These are phyloP conservation scores for Caenorhabditis inopinata DNA, from an alignment of 1,140 invertebrate species.

Conservation along the genomic window DNA sequence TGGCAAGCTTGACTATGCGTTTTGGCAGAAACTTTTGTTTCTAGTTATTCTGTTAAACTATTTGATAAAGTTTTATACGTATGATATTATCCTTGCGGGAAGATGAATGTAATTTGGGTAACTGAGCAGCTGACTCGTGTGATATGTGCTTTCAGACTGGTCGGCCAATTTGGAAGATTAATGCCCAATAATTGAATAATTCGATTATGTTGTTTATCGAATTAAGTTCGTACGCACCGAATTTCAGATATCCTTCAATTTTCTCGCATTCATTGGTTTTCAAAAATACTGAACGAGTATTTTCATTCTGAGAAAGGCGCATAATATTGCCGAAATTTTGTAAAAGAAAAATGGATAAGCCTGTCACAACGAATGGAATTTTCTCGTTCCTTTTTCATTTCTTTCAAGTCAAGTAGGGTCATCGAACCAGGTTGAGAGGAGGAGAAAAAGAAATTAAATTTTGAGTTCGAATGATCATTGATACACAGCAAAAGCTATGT, in stretches of 20 bases:
- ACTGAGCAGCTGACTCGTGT: not conserved
- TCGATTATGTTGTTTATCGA: too few species aligned
- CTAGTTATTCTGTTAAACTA: too few species aligned
- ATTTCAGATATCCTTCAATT: too few species aligned
- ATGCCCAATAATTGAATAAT: not conserved
- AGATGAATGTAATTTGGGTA: too few species aligned
- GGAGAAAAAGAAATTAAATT: conserved; percentile 4
- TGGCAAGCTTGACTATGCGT: too few species aligned
- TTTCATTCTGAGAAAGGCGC: too few species aligned
- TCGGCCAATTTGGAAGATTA: not conserved
- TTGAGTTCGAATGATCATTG: not conserved
- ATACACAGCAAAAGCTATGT: not conserved
- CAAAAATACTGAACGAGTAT: too few species aligned
- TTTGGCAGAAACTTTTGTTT: too few species aligned
- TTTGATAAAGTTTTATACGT: too few species aligned
- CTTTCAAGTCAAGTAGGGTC: conserved; percentile 18
- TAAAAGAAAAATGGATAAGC: not conserved
- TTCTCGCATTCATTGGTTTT: not conserved
- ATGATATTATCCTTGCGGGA: too few species aligned
- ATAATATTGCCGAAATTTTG: too few species aligned
- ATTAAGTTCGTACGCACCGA: too few species aligned
- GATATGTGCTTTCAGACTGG: not conserved
- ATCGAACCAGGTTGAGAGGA: conserved; percentile 4
- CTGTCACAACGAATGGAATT: not conserved
- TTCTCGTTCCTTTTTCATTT: not conserved